Evolutionary conservation across 2,888 invertebrate genomes (phyloP), one percentile per base, ranked within the genome.

Genomic region (Camponotus fellah): DNA sequence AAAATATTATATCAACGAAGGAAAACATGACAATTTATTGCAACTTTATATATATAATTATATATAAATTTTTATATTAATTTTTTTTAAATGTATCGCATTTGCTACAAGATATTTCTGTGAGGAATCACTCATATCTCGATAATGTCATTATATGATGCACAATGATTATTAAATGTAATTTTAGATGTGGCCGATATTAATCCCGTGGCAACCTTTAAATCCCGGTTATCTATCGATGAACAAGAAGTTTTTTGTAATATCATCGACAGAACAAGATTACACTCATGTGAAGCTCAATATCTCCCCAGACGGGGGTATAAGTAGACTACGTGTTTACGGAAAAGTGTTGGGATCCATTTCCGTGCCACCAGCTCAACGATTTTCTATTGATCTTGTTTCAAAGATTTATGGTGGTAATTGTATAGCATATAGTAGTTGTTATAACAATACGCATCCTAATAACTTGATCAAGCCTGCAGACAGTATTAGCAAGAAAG

Each of bases 281-380:
- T 46, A 3, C 3, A 46, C 3, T 46, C 46, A 46, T 53, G 3
- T 53, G 17, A n/a, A n/a, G 2, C 53, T 53, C 95, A 79, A 95
- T 95, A 66, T 96, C 17, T 96, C 95, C 91, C 97, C 97, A 0
- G 97, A 97, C 88, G 97, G 97, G 21, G 97, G 97, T 2, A 96
- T 97, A 5, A 96, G 96, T 0, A 95, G 14, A 17, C 12, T 53
- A n/a, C 53, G n/a, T n/a, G 53, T n/a, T 53, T n/a, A 53, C n/a
- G 53, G n/a, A 53, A 17, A n/a, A 53, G n/a, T 53, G n/a, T 17
- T 49, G 8, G 2, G 9, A 49, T 10, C 49, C 49, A 17, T 10
- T 5, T 4, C 49, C 49, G 6, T 37, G 37, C 0, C 37, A 6
- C 37, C 5, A 6, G 0, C 0, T 37, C 4, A 6, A 0, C 6